Percentiles rank a stretch among this genome's conserved stretches.
phyloP scores from a whole-genome alignment of 2,888 invertebrate species.

The Drosophila austrosaltans region DNA sequence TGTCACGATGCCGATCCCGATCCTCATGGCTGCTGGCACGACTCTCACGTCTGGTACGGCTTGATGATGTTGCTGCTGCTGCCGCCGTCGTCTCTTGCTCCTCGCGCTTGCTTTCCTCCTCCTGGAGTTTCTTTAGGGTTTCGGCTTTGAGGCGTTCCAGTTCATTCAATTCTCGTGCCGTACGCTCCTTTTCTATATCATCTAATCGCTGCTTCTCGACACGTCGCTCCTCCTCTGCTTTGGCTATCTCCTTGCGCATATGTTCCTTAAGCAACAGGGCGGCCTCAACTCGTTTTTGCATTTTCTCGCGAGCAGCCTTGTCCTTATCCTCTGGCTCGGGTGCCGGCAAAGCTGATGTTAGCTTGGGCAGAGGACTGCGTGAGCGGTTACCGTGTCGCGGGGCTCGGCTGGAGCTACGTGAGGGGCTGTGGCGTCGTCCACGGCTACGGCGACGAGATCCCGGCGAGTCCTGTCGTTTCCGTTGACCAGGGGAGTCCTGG shows the following conservation, averaged over 20 bases:
- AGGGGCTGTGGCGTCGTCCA: slow-evolving; percentile 53
- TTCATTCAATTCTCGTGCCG: slow-evolving; percentile 81
- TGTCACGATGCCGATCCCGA: slow-evolving; percentile 54
- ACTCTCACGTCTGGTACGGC: slow-evolving; percentile 48
- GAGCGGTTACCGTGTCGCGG: slow-evolving; percentile 47
- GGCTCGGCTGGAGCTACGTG: slow-evolving; percentile 55
- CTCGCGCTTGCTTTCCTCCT: slow-evolving; percentile 69
- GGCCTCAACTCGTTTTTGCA: slow-evolving; percentile 84
- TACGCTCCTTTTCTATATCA: slow-evolving; percentile 81
- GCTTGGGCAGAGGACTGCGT: slow-evolving; percentile 42
- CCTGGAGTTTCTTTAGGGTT: slow-evolving; percentile 81
- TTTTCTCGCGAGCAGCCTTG: slow-evolving; percentile 82
- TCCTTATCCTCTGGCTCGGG: slow-evolving; percentile 70
- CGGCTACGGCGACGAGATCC: slow-evolving; percentile 56
- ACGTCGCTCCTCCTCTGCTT: slow-evolving; percentile 85
- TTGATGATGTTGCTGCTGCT: background rate
- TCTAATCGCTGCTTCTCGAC: slow-evolving; percentile 83
- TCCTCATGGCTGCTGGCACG: slow-evolving; percentile 53
- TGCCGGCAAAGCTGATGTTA: slow-evolving; percentile 40
- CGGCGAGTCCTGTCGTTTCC: slow-evolving; percentile 54
- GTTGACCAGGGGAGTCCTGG: slow-evolving; percentile 44
- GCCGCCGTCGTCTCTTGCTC: slow-evolving; percentile 10
- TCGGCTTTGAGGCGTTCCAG: slow-evolving; percentile 82
- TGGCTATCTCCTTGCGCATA: slow-evolving; percentile 86
- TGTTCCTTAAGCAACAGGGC: slow-evolving; percentile 85